These are phyloP conservation scores for Dicaeum eximium DNA, from an alignment of 2,113 vertebrate species.

Conservation along the genomic window DNA sequence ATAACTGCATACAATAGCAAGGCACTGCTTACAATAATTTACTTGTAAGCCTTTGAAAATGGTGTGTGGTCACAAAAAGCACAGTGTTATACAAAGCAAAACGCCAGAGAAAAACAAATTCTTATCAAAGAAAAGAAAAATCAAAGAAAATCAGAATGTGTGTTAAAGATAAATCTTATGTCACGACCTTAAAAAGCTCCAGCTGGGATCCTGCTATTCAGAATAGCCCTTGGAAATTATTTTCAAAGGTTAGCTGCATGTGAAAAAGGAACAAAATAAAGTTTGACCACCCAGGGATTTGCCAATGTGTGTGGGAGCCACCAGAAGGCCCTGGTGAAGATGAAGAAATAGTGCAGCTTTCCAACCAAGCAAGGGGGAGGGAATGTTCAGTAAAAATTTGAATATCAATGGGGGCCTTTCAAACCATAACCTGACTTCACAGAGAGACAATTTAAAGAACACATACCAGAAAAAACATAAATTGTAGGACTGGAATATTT, in stretches of 20 bases:
- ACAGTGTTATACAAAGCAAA: background rate
- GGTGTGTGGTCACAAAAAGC: background rate
- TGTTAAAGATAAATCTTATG: constrained; percentile 37
- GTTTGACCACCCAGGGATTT: background rate
- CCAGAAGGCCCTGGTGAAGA: background rate
- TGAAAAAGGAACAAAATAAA: constrained; percentile 6
- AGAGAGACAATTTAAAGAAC: constrained; percentile 25
- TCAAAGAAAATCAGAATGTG: constrained; percentile 27
- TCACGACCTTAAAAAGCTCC: background rate
- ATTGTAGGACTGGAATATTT: background rate
- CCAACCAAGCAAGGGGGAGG: background rate
- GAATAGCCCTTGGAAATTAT: constrained; percentile 6
- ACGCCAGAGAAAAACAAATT: background rate
- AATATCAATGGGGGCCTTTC: constrained; percentile 34
- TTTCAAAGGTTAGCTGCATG: constrained; percentile 29
- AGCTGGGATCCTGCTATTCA: background rate
- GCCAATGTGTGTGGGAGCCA: background rate
- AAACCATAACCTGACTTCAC: constrained; percentile 8
- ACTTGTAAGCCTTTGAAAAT: background rate
- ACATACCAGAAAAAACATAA: background rate
- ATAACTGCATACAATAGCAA: background rate
- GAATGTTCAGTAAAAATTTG: constrained; percentile 31
- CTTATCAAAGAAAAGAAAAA: constrained; percentile 43
- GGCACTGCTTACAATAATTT: background rate
- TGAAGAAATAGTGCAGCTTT: background rate